A percentile compares a stretch with the other conserved stretches of the same genome.
Conservation (phyloP, 2,797 vertebrate species). For the Bufotes viridis region DNA sequence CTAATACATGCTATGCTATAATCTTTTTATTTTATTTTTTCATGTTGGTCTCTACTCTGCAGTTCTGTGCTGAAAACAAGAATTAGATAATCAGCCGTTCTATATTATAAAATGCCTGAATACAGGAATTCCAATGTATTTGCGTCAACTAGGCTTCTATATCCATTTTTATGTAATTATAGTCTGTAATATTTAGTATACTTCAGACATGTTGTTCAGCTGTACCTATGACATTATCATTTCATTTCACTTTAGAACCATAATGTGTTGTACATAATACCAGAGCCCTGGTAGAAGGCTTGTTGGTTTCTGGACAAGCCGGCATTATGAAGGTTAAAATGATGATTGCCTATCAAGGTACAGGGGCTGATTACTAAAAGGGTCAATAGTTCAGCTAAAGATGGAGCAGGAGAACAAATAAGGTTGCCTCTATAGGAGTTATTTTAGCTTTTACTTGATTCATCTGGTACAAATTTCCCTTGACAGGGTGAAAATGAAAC, state of each 20-base stretch:
- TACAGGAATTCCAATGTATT: no score
- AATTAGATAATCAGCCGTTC: no score
- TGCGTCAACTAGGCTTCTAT: no score
- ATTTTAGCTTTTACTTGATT: slow-evolving; percentile 50
- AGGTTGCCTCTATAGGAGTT: background rate
- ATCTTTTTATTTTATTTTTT: no score
- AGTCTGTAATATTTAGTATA: no score
- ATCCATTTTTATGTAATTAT: no score
- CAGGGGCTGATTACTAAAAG: slow-evolving; percentile 68
- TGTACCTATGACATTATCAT: no score
- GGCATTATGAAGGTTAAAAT: slow-evolving; percentile 63
- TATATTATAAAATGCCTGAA: no score
- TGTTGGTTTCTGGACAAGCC: background rate
- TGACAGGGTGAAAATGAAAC: slow-evolving; percentile 54
- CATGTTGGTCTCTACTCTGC: no score
- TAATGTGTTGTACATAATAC: background rate
- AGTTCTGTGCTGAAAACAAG: no score
- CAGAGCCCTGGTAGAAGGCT: background rate
- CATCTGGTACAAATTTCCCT: slow-evolving; percentile 58
- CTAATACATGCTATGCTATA: no score
- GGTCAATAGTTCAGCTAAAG: slow-evolving; percentile 73
- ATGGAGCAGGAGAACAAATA: slow-evolving; percentile 56
- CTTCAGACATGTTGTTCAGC: no score
- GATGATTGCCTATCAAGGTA: slow-evolving; percentile 70
- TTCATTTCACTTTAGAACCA: background rate